Conservation (phyloP, 2,113 vertebrate species). For the Peucedramus taeniatus region DNA sequence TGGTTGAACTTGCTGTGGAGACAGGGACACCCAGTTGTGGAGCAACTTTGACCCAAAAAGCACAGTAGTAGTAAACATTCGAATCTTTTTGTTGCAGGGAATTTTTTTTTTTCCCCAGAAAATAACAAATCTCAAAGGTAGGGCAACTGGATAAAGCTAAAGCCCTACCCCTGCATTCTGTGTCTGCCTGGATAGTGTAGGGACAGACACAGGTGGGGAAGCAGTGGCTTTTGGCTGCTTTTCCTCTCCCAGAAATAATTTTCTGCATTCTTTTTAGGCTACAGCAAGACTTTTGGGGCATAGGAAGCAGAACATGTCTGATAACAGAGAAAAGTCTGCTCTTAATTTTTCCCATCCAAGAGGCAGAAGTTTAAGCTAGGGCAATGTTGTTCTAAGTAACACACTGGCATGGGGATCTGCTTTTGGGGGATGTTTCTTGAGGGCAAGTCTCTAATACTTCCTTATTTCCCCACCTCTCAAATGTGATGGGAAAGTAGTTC, state of each 20-base stretch:
- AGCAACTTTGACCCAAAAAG: background rate
- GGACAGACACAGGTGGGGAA: background rate
- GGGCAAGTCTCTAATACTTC: background rate
- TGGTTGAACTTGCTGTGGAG: conserved; percentile 94
- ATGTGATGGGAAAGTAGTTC: background rate
- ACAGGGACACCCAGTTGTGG: background rate
- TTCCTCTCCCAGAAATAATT: background rate
- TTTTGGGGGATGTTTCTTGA: background rate
- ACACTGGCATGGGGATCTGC: background rate
- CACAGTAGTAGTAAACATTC: background rate
- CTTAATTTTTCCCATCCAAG: background rate
- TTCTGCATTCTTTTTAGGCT: background rate
- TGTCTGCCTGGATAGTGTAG: background rate
- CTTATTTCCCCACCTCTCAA: background rate
- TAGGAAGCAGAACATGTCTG: background rate
- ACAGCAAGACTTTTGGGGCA: background rate
- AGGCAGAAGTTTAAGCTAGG: background rate
- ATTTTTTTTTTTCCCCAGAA: background rate
- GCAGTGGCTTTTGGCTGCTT: background rate
- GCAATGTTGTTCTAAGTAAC: background rate
- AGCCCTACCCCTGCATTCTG: background rate
- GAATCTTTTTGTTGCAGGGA: background rate
- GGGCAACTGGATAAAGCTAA: background rate
- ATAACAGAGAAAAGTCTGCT: background rate
- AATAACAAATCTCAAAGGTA: background rate